Base-by-base conservation (phyloP, 1,140 invertebrate genomes). In the Drosophila hydei region DNA sequence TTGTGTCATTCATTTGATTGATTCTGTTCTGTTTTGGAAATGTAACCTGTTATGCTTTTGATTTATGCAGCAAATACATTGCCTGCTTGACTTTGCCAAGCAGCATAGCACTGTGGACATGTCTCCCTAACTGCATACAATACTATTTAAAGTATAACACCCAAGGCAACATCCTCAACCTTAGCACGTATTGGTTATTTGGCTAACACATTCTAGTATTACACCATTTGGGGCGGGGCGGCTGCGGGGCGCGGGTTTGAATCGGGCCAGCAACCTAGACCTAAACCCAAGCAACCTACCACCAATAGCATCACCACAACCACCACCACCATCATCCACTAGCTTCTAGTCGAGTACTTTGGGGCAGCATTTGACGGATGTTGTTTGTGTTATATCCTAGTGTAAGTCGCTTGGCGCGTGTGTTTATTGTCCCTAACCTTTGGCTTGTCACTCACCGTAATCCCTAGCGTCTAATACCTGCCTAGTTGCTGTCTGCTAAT, bases 61-160 rank as follows among this genome's bases (percentile, higher is more conserved):
- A 80, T 83, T 77, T 78, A 89, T 70, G 58, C 79, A 91, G 80
- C 87, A 77, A 84, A 80, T 91, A 72, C 74, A 88, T 75, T 75
- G 87, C 72, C 85, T 91, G 84, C 84, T 88, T 80, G 84, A 84
- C 79, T 87, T 89, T 84, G 80, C 81, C 77, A 89, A 85, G 70
- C 72, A 89, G 73, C 72, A 73, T 79, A 75, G 65, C 79, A 77
- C 65, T 76, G 45, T 74, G 71, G 54, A 72, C 61, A 67, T 68
- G 77, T 52, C 74, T 74, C 36, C 72, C 50, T 74, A 74, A 50
- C 60, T 73, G 50, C 71, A 48, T 72, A 55, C 23, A 30, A 56
- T 59, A 67, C 47, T 78, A 68, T 68, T 60, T 60, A 75, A 48
- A 71, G 42, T 21, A 18, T 6, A 19, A 6, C 8, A 56, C 23